Evolutionary conservation across 2,888 invertebrate species (phyloP).

Genomic region (Cancer borealis): DNA sequence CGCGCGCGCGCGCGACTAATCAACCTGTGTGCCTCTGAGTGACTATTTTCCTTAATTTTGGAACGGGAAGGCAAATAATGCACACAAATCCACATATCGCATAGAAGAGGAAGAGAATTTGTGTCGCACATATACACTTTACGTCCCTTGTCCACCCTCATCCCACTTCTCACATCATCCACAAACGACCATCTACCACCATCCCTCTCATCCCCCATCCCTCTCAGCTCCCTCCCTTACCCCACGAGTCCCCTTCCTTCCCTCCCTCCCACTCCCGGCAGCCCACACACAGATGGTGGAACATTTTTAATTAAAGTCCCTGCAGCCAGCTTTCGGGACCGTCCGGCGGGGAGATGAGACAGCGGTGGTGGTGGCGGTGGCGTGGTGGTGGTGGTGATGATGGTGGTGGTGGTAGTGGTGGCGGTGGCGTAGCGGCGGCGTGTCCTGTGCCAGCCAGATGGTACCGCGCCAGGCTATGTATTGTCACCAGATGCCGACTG

Average conservation of each 20-base stretch:
- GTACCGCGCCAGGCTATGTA: not conserved
- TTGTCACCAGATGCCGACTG: not conserved
- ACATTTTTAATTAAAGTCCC: conserved; percentile 38
- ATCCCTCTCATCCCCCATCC: not conserved
- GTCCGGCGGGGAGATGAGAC: not conserved
- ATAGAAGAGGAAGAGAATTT: not conserved
- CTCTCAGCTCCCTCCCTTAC: not conserved
- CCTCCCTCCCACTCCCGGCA: not conserved
- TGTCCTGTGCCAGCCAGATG: not conserved
- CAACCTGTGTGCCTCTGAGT: too few relatives aligned
- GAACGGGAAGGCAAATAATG: not conserved
- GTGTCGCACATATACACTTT: not conserved
- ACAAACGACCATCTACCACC: not conserved
- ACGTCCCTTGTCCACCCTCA: not conserved
- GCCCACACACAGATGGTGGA: conserved; percentile 4
- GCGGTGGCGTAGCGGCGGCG: not conserved
- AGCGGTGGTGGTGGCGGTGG: not conserved
- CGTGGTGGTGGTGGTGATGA: not conserved
- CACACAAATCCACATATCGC: not conserved
- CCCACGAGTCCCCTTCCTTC: not conserved
- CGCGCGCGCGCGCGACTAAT: too few relatives aligned
- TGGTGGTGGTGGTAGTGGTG: too few relatives aligned
- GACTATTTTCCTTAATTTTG: not conserved
- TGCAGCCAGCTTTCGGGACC: not conserved
- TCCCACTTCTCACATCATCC: not conserved